A percentile compares a stretch with the other conserved stretches of the same genome.
Conservation (phyloP, 1,140 invertebrate genomes). For the Formica selysi region DNA sequence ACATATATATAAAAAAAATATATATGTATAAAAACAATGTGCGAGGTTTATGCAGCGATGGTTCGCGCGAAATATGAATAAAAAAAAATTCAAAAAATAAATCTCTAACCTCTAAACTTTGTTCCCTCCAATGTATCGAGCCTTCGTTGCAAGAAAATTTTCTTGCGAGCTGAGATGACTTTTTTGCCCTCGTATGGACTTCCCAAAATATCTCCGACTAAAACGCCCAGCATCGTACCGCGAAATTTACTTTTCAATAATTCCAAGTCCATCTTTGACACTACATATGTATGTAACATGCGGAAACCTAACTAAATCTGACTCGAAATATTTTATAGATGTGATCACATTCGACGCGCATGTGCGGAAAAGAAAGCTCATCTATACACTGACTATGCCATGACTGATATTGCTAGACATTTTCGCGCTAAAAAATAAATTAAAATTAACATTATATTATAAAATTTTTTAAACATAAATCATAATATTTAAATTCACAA, state of each 20-base stretch:
- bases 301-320: not conserved
- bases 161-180: slow-evolving; percentile 83
- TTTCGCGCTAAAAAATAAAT: not conserved
- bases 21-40: not conserved
- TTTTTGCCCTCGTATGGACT: slow-evolving; percentile 90
- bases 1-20: not conserved
- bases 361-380: not conserved
- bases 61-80: not conserved
- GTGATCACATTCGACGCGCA: not conserved
- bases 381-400: too few species aligned
- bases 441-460: not conserved
- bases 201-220: slow-evolving; percentile 92
- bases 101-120: slow-evolving; percentile 86
- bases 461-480: too few species aligned
- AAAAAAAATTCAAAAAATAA: not conserved
- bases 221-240: slow-evolving; percentile 89
- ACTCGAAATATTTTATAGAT: not conserved
- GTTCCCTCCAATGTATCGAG: slow-evolving; percentile 88
- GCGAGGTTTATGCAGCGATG: too few species aligned
- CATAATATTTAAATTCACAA: not conserved
- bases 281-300: not conserved
- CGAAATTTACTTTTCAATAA: slow-evolving; percentile 88
- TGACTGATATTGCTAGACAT: too few species aligned
- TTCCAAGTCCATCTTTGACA: slow-evolving; percentile 81
- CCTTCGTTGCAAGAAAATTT: slow-evolving; percentile 87